Percentiles rank a stretch among this genome's conserved stretches.
These are phyloP conservation scores for Poecile atricapillus DNA, from an alignment of 2,113 vertebrate species.

Conservation along the genomic window DNA sequence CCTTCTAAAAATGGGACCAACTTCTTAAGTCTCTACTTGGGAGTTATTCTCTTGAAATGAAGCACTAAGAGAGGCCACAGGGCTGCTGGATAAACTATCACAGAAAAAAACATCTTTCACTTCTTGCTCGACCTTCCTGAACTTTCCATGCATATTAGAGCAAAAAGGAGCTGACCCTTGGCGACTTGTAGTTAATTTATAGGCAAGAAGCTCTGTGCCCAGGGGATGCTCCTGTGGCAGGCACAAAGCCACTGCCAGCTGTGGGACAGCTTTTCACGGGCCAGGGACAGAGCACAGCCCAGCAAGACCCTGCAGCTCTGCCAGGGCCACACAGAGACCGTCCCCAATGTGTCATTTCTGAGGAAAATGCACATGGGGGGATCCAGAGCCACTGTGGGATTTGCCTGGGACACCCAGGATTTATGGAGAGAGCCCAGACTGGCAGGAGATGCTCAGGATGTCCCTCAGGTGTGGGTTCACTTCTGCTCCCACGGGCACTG, in stretches of 20 bases:
- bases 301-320: not conserved
- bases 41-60: not conserved
- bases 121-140: not conserved
- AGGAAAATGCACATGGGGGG: accelerated
- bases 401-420: not conserved
- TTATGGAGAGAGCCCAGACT: not conserved
- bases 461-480: not conserved
- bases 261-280: accelerated
- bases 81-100: not conserved
- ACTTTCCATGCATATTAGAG: not conserved
- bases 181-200: not conserved
- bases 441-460: accelerated
- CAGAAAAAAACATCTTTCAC: not conserved
- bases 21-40: not conserved
- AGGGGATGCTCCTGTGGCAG: not conserved
- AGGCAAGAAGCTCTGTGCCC: not conserved
- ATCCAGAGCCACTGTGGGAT: accelerated
- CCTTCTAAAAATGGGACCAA: not conserved
- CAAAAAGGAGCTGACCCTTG: not conserved
- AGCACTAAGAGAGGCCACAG: not conserved
- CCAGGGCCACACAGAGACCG: not conserved
- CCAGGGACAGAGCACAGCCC: not conserved
- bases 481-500: accelerated
- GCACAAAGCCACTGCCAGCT: not conserved
- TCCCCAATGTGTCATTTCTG: accelerated